A percentile compares a stretch with the other conserved stretches of the same genome.
Conservation (phyloP, 2,797 vertebrate species). For the Clamator glandarius region DNA sequence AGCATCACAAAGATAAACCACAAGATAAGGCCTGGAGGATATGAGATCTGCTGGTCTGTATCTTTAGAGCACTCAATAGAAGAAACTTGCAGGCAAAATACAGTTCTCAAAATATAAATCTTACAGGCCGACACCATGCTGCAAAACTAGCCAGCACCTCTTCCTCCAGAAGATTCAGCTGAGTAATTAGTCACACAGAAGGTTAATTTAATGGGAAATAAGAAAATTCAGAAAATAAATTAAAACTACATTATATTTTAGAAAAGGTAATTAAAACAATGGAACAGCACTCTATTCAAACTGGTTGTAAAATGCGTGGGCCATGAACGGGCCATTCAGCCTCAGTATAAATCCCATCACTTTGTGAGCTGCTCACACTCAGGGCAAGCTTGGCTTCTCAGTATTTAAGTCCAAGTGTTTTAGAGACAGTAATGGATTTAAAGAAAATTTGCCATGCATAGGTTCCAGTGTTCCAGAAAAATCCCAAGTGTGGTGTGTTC, state of each 20-base stretch:
- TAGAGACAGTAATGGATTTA: background rate
- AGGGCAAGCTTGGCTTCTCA: background rate
- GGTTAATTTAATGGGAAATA: background rate
- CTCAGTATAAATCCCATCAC: background rate
- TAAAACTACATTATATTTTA: background rate
- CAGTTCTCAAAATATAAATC: background rate
- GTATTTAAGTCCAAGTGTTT: background rate
- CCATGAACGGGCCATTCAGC: background rate
- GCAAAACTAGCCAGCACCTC: background rate
- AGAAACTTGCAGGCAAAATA: constrained; percentile 21
- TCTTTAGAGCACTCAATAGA: constrained; percentile 28
- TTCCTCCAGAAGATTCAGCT: background rate
- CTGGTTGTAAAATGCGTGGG: background rate
- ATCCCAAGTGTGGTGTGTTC: background rate
- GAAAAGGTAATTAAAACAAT: background rate
- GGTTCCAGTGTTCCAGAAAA: background rate
- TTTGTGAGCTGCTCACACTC: background rate
- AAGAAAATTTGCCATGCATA: background rate
- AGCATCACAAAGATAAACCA: constrained; percentile 82
- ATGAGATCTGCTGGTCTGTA: constrained; percentile 53
- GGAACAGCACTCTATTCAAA: background rate
- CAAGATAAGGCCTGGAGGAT: constrained; percentile 73
- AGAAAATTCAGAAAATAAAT: too few relatives aligned
- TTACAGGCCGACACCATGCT: background rate
- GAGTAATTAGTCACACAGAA: background rate